These are phyloP conservation scores for Babyrousa celebensis DNA, from an alignment of 2,797 vertebrate genomes.

Conservation along the genomic window DNA sequence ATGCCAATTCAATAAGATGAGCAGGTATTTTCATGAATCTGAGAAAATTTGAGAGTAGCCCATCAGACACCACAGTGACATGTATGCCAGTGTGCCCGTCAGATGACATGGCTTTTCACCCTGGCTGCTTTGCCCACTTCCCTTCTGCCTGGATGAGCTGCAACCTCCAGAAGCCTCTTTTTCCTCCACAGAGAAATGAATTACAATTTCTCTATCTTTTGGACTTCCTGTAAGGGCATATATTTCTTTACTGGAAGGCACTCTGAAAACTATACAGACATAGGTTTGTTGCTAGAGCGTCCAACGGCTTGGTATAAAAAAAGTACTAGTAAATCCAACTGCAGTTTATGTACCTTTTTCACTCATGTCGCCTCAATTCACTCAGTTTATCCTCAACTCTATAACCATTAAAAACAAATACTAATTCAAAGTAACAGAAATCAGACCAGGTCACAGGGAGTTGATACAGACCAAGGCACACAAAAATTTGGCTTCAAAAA, in stretches of 20 bases:
- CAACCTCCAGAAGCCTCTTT: background rate
- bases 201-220: background rate
- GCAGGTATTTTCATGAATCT: conserved; percentile 31
- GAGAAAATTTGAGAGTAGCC: background rate
- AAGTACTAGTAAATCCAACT: background rate
- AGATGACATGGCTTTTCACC: background rate
- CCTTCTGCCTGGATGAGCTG: background rate
- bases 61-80: background rate
- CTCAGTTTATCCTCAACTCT: conserved; percentile 10
- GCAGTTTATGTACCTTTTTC: background rate
- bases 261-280: conserved; percentile 30
- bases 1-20: background rate
- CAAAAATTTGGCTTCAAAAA: conserved; percentile 51
- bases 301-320: background rate
- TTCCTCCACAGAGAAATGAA: background rate
- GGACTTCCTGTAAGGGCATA: background rate
- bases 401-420: conserved; percentile 39
- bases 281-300: background rate
- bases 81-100: background rate
- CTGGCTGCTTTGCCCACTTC: background rate
- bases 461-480: background rate
- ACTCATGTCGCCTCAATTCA: background rate
- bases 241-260: conserved; percentile 23
- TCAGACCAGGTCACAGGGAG: background rate
- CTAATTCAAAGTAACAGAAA: conserved; percentile 65